phyloP scores from a whole-genome alignment of 2,797 vertebrate genomes.

The Taeniopygia guttata region DNA sequence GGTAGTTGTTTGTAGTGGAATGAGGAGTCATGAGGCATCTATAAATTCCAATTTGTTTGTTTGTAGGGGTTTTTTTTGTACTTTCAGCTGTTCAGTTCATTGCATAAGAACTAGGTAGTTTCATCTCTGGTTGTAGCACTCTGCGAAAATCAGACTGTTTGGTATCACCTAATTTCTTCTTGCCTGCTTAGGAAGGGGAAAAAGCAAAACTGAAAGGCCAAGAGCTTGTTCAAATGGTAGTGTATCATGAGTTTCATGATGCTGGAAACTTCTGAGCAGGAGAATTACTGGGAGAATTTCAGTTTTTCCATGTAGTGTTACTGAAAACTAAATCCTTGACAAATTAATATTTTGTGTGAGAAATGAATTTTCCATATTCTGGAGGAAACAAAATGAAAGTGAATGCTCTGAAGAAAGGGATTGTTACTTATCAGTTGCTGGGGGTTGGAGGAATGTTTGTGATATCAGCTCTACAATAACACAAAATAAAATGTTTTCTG shows the following conservation, averaged over 20 bases:
- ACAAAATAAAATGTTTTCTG: neutral
- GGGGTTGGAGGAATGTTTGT: neutral
- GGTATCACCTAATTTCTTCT: neutral
- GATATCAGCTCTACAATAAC: neutral
- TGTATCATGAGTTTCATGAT: neutral
- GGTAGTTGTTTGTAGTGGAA: neutral
- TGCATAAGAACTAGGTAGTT: neutral
- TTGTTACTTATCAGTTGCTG: neutral
- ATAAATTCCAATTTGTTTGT: neutral
- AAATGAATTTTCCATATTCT: fast-evolving
- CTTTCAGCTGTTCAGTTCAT: fast-evolving
- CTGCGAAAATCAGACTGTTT: neutral
- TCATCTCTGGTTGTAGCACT: neutral
- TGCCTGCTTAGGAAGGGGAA: neutral
- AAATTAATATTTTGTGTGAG: neutral
- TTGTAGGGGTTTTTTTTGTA: neutral
- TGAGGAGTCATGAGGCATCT: neutral
- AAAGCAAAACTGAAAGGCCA: neutral
- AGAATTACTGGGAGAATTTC: neutral
- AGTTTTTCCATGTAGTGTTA: neutral
- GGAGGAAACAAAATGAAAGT: neutral
- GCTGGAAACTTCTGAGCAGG: neutral
- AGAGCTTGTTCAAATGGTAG: neutral
- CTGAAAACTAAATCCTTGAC: neutral
- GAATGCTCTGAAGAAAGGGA: neutral